These are phyloP conservation scores for Emydocephalus ijimae DNA, from an alignment of 2,113 vertebrate species.

Conservation along the genomic window DNA sequence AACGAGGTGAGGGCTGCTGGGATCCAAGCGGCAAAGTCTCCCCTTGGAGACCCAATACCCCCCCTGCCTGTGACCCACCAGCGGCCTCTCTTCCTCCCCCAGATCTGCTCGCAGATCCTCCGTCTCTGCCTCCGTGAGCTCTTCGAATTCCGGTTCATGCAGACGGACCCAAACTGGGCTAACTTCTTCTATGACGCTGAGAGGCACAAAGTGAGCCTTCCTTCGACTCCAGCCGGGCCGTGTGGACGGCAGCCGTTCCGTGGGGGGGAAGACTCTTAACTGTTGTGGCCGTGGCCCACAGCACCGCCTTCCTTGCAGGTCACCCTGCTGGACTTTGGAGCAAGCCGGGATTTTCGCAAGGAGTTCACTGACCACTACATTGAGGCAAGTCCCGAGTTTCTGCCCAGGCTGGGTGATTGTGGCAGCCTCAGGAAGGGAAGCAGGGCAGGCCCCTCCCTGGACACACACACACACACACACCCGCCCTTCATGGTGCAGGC, in stretches of 20 bases:
- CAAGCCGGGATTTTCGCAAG: slow-evolving; percentile 78
- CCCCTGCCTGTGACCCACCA: not conserved
- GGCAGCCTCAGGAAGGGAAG: not conserved
- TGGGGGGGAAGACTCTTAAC: too few relatives aligned
- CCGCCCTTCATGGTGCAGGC: not conserved
- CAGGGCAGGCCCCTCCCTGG: too few relatives aligned
- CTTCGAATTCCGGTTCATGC: slow-evolving; percentile 93
- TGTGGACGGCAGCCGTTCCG: not conserved
- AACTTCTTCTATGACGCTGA: slow-evolving; percentile 87
- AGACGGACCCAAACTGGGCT: slow-evolving; percentile 92
- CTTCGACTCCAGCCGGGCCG: not conserved
- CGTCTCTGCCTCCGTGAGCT: slow-evolving; percentile 83
- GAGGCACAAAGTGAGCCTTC: slow-evolving; percentile 71
- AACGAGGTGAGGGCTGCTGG: slow-evolving; percentile 69
- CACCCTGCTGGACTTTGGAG: slow-evolving; percentile 85
- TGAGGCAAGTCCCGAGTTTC: slow-evolving; percentile 65
- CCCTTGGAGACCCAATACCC: not conserved
- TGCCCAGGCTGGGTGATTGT: not conserved
- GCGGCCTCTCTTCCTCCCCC: not conserved
- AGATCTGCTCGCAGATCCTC: slow-evolving; percentile 85
- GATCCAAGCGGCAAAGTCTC: not conserved
- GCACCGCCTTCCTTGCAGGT: slow-evolving; percentile 60
- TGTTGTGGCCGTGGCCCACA: not conserved
- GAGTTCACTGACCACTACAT: slow-evolving; percentile 88
- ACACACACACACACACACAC: too few relatives aligned